Conservation (phyloP, 1,140 invertebrate genomes). For the Frieseomelitta varia region DNA sequence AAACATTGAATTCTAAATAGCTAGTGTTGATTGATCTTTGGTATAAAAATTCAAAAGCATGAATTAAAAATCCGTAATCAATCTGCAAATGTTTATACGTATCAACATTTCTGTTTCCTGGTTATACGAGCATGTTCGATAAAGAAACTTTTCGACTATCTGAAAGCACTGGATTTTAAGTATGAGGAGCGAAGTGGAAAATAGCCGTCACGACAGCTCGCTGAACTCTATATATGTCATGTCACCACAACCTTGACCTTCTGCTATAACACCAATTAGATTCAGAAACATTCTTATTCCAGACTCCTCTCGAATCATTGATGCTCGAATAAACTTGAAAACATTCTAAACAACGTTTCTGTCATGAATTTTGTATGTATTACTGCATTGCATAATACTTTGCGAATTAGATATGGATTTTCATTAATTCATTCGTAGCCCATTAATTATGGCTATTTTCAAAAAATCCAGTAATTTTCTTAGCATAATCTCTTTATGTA, state of each 20-base stretch:
- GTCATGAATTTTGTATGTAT: background rate
- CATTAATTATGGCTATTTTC: background rate
- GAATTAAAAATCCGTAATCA: background rate
- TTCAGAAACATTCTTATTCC: slow-evolving; percentile 23
- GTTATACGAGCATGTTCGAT: background rate
- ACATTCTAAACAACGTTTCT: background rate
- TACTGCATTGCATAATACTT: slow-evolving; percentile 8
- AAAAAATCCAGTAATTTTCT: slow-evolving; percentile 5
- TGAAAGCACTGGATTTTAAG: background rate
- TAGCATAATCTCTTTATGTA: background rate
- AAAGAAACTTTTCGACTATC: background rate
- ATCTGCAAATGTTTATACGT: background rate
- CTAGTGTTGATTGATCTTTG: background rate
- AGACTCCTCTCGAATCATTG: background rate
- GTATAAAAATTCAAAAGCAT: background rate
- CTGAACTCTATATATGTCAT: slow-evolving; percentile 35
- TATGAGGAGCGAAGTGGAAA: background rate
- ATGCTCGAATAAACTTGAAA: background rate
- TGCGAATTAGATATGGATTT: background rate
- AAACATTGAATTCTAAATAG: background rate
- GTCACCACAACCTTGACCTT: slow-evolving; percentile 48
- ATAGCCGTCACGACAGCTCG: slow-evolving; percentile 7
- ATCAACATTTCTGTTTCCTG: background rate
- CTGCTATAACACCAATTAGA: slow-evolving; percentile 30
- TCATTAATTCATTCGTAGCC: background rate